phyloP scores from a whole-genome alignment of 2,797 vertebrate species.

The Hippopotamyrus pictus region DNA sequence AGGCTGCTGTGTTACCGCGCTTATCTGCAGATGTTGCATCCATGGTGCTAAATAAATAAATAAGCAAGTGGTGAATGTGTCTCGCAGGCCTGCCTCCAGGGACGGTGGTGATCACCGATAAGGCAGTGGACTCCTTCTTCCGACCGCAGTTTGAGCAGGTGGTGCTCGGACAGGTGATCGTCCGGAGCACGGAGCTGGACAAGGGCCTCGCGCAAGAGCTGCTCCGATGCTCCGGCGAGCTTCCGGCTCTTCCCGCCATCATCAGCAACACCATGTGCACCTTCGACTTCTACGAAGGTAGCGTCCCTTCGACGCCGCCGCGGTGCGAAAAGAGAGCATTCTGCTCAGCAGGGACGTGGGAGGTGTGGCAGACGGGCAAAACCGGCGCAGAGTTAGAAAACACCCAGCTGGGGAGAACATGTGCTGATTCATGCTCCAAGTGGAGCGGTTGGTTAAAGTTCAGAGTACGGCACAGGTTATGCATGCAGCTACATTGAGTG shows the following conservation, averaged over 20 bases:
- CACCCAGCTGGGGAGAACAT: not conserved
- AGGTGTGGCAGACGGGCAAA: not conserved
- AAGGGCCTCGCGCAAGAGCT: slow-evolving; percentile 64
- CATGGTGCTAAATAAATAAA: not conserved
- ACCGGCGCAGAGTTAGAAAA: not conserved
- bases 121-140: slow-evolving; percentile 74
- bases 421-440: not conserved
- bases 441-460: not conserved
- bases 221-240: slow-evolving; percentile 66
- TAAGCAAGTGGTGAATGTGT: not conserved
- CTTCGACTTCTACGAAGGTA: slow-evolving; percentile 84
- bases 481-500: not conserved
- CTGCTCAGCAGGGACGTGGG: not conserved
- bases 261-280: slow-evolving; percentile 78
- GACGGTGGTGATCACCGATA: slow-evolving; percentile 75
- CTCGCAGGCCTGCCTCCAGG: slow-evolving; percentile 66
- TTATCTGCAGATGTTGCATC: not conserved
- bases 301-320: not conserved
- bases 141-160: slow-evolving; percentile 71
- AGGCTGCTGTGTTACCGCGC: not conserved
- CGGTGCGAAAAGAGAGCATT: not conserved
- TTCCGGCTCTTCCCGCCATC: slow-evolving; percentile 58
- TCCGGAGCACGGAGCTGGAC: slow-evolving; percentile 74
- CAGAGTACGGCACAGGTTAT: not conserved
- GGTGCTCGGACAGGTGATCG: slow-evolving; percentile 73